Base-by-base conservation (phyloP, 2,797 vertebrate species). In the Netta rufina region DNA sequence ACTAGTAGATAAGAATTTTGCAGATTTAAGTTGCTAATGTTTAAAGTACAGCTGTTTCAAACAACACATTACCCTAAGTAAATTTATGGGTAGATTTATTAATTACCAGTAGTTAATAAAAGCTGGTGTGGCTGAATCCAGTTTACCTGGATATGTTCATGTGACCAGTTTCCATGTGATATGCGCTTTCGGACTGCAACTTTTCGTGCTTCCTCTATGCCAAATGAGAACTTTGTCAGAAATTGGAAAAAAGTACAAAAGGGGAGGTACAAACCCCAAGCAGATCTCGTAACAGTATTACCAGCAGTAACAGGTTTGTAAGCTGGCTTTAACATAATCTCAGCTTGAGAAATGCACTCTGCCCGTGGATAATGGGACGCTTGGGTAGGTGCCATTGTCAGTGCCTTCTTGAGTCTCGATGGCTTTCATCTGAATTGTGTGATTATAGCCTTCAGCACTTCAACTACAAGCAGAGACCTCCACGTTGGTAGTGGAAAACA, bases 321-420 rank as follows among this genome's bases (percentile, higher is more conserved):
- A 90, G 11, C 20, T 87, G 79, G 33, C 15, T 90, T 76, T 13
- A 12, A 30, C 16, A 6, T 65, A 32, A 49, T 25, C 28, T 21
- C 27, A 12, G 11, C 1, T 82, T 60, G 56, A 33, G 78, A 79
- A 67, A 49, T 38, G 8, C 12, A 1, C 57, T 73, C 32, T 58
- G 24, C 22, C 66, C 4, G 1, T 0, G 1, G 43, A 51, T 51
- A 77, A 58, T 24, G 41, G 19, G 25, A 7, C 0, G 0, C 14
- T 30, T 62, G 58, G 19, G 15, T 71, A 9, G 58, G 33, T 53
- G 32, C 25, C 3, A 1, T 22, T 49, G 54, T 58, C 14, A 9
- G 1, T 56, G 28, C 33, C 25, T 25, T 36, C 41, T 41, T 62
- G 36, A 49, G 43, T 38, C 49, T 53, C 13, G 14, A 2, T 60